Conservation (phyloP, 2,797 vertebrate species). For the Sebastes minor region DNA sequence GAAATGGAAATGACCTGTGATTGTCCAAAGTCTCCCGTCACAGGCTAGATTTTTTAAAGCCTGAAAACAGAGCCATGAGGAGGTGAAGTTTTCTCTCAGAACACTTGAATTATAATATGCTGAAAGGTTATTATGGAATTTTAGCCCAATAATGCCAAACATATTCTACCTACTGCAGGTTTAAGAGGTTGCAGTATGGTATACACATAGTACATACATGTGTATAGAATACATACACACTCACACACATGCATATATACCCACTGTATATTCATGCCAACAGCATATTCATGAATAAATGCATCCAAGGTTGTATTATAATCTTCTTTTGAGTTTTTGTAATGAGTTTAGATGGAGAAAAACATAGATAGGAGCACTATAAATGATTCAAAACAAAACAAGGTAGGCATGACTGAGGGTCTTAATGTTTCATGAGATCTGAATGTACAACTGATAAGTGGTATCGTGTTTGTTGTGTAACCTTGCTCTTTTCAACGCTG, state of each 20-base stretch:
- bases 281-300: not conserved
- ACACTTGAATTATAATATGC: too few species aligned
- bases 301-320: not conserved
- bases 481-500: not conserved
- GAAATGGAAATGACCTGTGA: too few species aligned
- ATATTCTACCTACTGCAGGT: too few species aligned
- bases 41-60: too few species aligned
- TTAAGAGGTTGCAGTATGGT: not conserved
- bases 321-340: not conserved
- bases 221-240: not conserved
- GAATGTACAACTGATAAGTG: not conserved
- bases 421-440: slow-evolving; percentile 33
- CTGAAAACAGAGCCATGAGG: too few species aligned
- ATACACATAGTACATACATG: not conserved
- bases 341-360: not conserved
- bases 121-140: too few species aligned
- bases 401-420: slow-evolving; percentile 10
- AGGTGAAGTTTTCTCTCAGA: too few species aligned
- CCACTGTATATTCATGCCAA: not conserved
- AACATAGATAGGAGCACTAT: not conserved
- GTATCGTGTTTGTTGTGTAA: slow-evolving; percentile 15
- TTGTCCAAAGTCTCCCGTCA: too few species aligned
- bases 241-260: not conserved
- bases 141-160: too few species aligned
- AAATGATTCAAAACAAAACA: slow-evolving; percentile 35